These are phyloP conservation scores for Oceanodroma leucorhoa DNA, from an alignment of 2,797 vertebrate genomes.

Conservation along the genomic window DNA sequence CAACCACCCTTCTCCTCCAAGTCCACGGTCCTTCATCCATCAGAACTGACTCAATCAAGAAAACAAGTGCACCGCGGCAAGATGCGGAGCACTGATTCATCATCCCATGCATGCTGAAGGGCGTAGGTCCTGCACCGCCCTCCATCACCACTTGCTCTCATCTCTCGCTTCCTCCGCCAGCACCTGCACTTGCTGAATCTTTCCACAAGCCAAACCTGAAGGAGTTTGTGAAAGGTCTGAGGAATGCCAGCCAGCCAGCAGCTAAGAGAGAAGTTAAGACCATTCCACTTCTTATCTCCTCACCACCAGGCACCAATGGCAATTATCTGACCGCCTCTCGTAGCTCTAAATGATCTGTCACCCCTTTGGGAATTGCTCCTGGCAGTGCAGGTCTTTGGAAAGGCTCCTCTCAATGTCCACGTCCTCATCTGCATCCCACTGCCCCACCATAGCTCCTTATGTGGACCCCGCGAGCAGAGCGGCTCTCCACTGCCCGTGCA, in stretches of 20 bases:
- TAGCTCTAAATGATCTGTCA: rapidly evolving
- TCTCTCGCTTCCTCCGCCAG: neutral
- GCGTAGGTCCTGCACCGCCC: rapidly evolving
- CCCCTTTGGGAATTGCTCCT: rapidly evolving
- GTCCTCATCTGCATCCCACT: rapidly evolving
- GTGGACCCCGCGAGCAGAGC: neutral
- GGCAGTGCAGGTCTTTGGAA: rapidly evolving
- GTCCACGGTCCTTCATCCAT: rapidly evolving
- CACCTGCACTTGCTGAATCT: neutral
- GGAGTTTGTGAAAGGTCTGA: too few relatives aligned
- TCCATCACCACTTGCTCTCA: neutral
- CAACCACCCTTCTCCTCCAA: neutral
- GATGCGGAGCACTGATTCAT: rapidly evolving
- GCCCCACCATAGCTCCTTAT: neutral
- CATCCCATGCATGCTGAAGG: rapidly evolving
- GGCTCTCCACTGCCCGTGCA: neutral
- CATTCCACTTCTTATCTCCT: neutral
- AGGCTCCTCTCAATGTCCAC: neutral
- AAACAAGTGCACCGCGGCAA: rapidly evolving
- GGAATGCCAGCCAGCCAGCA: neutral
- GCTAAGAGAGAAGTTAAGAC: neutral
- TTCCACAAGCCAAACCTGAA: neutral
- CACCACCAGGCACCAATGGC: neutral
- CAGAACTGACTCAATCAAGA: neutral
- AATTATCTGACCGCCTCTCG: rapidly evolving